Conservation (phyloP, 1,140 invertebrate species). For the Pachypeltis micranthus region DNA sequence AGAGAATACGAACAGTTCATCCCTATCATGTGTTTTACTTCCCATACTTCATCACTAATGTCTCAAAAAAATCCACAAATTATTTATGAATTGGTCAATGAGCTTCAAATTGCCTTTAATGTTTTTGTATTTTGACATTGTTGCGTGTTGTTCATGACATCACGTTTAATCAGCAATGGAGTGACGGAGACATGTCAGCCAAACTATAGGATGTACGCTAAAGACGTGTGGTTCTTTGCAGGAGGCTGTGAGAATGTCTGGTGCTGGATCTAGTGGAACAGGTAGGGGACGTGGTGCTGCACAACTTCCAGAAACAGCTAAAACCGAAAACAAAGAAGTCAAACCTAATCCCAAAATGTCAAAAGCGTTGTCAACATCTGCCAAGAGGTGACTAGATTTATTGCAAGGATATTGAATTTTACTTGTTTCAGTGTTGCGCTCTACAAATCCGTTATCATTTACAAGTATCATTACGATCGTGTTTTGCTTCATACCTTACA, state of each 20-base stretch:
- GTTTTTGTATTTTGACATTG: too few species aligned
- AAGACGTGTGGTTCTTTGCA: neutral
- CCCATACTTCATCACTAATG: too few species aligned
- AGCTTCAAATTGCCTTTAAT: neutral
- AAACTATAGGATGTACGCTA: neutral
- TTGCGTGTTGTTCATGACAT: too few species aligned
- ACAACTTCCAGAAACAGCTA: slow-evolving; percentile 31
- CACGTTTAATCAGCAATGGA: neutral
- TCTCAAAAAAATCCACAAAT: neutral
- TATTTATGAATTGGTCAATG: neutral
- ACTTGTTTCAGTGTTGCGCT: too few species aligned
- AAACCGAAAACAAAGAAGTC: slow-evolving; percentile 66
- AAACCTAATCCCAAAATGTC: slow-evolving; percentile 89
- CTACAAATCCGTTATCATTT: too few species aligned
- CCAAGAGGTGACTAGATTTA: slow-evolving; percentile 50
- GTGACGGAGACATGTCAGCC: neutral
- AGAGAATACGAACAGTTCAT: too few species aligned
- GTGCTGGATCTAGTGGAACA: slow-evolving; percentile 29
- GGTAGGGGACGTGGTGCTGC: slow-evolving; percentile 26
- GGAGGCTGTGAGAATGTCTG: slow-evolving; percentile 25
- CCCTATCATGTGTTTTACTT: too few species aligned
- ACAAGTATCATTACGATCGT: too few species aligned
- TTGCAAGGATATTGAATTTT: too few species aligned
- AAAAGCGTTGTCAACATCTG: slow-evolving; percentile 82
- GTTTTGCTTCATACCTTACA: too few species aligned